A percentile compares a stretch with the other conserved stretches of the same genome.
Evolutionary conservation across 2,113 vertebrate genomes (phyloP).

Genomic region (Pangasianodon gigas): DNA sequence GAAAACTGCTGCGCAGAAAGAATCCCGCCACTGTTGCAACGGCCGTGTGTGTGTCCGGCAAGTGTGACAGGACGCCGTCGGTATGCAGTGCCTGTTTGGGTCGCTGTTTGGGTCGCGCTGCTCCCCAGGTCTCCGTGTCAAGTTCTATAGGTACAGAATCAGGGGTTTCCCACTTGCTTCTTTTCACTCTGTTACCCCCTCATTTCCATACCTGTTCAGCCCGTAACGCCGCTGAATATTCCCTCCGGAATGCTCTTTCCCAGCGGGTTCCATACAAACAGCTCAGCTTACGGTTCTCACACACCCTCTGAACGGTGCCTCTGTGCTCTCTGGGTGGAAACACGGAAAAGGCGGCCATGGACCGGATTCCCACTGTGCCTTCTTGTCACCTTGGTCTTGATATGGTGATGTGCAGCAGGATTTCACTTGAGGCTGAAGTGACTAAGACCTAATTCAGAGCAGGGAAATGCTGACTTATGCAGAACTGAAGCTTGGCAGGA

Average conservation of each 20-base stretch:
- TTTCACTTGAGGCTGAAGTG: slow-evolving; percentile 9
- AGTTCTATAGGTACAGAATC: slow-evolving; percentile 61
- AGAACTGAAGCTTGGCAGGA: slow-evolving; percentile 20
- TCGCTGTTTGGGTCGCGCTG: slow-evolving; percentile 46
- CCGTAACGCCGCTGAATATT: slow-evolving; percentile 32
- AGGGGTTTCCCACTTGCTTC: slow-evolving; percentile 54
- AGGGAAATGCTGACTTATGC: slow-evolving; percentile 2
- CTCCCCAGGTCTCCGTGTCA: slow-evolving; percentile 59
- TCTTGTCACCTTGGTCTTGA: slow-evolving; percentile 46
- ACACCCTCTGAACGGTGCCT: slow-evolving; percentile 55
- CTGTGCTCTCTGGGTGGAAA: slow-evolving; percentile 54
- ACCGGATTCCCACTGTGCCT: slow-evolving; percentile 66
- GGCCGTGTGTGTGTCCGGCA: slow-evolving; percentile 63
- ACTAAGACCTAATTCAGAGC: slow-evolving; percentile 13
- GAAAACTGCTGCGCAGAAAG: slow-evolving; percentile 77
- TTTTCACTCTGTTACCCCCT: slow-evolving; percentile 56
- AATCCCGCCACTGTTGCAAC: slow-evolving; percentile 71
- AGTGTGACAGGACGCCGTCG: slow-evolving; percentile 65
- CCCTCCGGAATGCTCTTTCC: slow-evolving; percentile 42
- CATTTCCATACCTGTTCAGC: slow-evolving; percentile 61
- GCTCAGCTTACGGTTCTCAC: slow-evolving; percentile 43
- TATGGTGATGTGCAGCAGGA: slow-evolving; percentile 46
- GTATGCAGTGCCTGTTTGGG: slow-evolving; percentile 59
- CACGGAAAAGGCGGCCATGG: slow-evolving; percentile 58
- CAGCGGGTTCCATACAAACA: slow-evolving; percentile 22